Evolutionary conservation across 2,113 vertebrate species (phyloP).

Genomic region (Thamnaconus septentrionalis): DNA sequence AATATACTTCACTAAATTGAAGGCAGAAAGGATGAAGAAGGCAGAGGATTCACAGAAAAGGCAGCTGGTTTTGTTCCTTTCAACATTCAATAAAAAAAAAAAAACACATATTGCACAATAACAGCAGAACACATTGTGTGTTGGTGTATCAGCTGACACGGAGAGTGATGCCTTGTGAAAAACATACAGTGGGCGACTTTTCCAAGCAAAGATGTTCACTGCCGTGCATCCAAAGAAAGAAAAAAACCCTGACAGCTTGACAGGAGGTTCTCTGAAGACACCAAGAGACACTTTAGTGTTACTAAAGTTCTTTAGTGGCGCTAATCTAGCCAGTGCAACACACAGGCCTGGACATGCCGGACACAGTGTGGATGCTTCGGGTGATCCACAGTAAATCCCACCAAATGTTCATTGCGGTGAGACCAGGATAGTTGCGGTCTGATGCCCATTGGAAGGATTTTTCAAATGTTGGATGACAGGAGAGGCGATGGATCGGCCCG

Average conservation of each 20-base stretch:
- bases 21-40: conserved; percentile 5
- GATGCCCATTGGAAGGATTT: not conserved
- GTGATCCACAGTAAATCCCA: not conserved
- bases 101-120: conserved; percentile 36
- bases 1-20: conserved; percentile 19
- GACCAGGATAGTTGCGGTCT: not conserved
- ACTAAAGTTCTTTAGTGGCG: not conserved
- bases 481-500: conserved; percentile 1
- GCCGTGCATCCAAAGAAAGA: conserved; percentile 1
- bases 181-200: not conserved
- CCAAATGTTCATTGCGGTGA: not conserved
- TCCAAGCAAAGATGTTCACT: too few species aligned
- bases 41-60: conserved; percentile 47
- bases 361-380: not conserved
- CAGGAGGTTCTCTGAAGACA: not conserved
- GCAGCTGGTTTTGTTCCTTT: conserved; percentile 28
- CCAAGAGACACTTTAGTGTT: conserved; percentile 3
- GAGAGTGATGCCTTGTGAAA: conserved; percentile 17
- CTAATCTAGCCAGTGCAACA: conserved; percentile 17
- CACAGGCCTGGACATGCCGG: conserved; percentile 14
- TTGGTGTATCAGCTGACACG: conserved; percentile 16
- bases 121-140: conserved; percentile 12
- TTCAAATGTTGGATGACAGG: not conserved
- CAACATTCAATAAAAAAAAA: conserved; percentile 31
- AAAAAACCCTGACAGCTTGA: not conserved